A percentile compares a stretch with the other conserved stretches of the same genome.
Evolutionary conservation across 2,113 vertebrate genomes (phyloP).

Genomic region (Alethe diademata): DNA sequence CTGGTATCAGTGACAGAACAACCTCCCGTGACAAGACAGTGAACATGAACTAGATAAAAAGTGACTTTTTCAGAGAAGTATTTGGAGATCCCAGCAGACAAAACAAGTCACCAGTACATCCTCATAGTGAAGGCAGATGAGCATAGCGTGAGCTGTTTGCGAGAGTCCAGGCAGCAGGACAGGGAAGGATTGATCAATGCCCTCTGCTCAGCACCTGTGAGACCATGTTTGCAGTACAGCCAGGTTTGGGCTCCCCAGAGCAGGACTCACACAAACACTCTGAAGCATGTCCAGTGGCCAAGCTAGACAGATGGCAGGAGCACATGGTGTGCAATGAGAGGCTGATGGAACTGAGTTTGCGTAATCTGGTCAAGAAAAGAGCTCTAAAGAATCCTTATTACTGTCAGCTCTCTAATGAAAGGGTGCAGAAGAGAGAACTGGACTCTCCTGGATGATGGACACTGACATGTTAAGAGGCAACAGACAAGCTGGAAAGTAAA

Average conservation of each 20-base stretch:
- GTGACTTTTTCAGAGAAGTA: background rate
- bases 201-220: background rate
- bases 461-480: background rate
- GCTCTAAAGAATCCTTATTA: background rate
- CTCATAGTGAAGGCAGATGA: accelerated
- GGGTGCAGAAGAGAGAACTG: background rate
- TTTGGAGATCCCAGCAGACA: background rate
- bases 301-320: background rate
- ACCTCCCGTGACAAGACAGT: accelerated
- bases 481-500: background rate
- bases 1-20: background rate
- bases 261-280: background rate
- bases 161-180: background rate
- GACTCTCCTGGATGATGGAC: background rate
- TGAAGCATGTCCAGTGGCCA: background rate
- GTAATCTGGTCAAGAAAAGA: background rate
- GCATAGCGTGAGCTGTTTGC: background rate
- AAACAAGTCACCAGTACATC: accelerated
- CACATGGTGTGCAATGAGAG: accelerated
- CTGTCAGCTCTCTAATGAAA: background rate
- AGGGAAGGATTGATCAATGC: background rate
- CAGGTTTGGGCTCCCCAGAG: accelerated
- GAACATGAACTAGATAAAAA: background rate
- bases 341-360: background rate
- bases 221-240: accelerated